Conservation (phyloP, 2,888 invertebrate species). For the Thymelicus acteon region DNA sequence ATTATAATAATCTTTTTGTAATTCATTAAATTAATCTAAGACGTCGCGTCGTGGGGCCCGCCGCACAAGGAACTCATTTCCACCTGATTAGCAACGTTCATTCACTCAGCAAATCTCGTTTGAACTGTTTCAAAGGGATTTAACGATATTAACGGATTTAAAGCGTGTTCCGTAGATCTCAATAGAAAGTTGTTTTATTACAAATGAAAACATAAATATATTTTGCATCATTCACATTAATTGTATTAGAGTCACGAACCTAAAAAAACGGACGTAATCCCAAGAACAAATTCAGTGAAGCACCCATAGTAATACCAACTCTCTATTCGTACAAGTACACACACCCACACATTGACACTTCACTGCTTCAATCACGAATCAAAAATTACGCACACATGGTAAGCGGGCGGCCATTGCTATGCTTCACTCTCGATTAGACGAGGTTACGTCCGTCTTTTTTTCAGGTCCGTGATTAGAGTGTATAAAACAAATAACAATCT, state of each 20-base stretch:
- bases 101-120: slow-evolving; percentile 32
- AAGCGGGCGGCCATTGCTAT: too few relatives aligned
- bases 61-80: slow-evolving; percentile 27
- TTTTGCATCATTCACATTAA: neutral
- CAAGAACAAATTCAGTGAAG: too few relatives aligned
- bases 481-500: neutral
- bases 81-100: slow-evolving; percentile 31
- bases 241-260: too few relatives aligned
- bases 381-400: too few relatives aligned
- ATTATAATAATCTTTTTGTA: slow-evolving; percentile 3
- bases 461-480: too few relatives aligned
- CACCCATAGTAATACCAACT: too few relatives aligned
- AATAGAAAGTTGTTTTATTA: neutral
- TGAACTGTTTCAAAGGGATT: slow-evolving; percentile 24
- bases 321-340: too few relatives aligned
- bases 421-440: too few relatives aligned
- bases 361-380: too few relatives aligned
- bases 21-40: slow-evolving; percentile 20
- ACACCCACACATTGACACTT: too few relatives aligned
- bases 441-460: too few relatives aligned
- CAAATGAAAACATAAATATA: neutral
- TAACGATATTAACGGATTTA: slow-evolving; percentile 3
- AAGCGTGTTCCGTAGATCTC: neutral
- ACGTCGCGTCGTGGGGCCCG: slow-evolving; percentile 11
- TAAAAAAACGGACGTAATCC: too few relatives aligned